Evolutionary conservation across 2,888 invertebrate genomes (phyloP), one percentile per base, ranked within the genome.

Genomic region (Notodonta dromedarius): DNA sequence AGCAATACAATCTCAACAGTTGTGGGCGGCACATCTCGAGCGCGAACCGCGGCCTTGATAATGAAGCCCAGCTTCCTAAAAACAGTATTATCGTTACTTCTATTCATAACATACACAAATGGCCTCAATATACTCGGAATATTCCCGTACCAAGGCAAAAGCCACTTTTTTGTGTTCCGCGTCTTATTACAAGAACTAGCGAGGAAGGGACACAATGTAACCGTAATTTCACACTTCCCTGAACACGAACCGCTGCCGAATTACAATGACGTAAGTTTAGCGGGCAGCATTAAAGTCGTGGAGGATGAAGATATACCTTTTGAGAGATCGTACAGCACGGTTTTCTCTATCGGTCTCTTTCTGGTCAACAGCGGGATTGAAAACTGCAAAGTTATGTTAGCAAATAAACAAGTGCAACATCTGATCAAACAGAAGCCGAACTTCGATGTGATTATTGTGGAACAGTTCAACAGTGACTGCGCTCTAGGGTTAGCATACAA

Each of bases 401-500:
- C 76, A 9, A 89, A 90, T 64, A 70, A 86, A 16, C 67, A 78
- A 61, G 91, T 94, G 50, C 87, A 86, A 73, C 62, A 81, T 60
- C 78, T 94, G 46, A 76, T 94, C n/a, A 84, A 87, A 53, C 76
- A 79, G 3, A 89, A 91, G 66, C 84, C 89, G 4, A 94, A 94
- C 56, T 96, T 95, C 76, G 96, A 97, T 82, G 82, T 97, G 0
- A 91, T 96, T 7, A 81, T 97, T 0, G 88, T 95, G 59, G 97
- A 97, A 85, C 94, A 94, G 61, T 97, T 97, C 79, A 96, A 96
- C 70, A 94, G 94, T 57, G 96, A 97, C 77, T 96, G 97, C 79
- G 95, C 95, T 80, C 85, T 96, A 70, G 95, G 95, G 2, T 82
- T 97, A 44, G 95, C 95, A 0, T 92, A 96, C 74, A 94, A 95